Conservation (phyloP, 2,113 vertebrate species). For the Sorex fumeus region DNA sequence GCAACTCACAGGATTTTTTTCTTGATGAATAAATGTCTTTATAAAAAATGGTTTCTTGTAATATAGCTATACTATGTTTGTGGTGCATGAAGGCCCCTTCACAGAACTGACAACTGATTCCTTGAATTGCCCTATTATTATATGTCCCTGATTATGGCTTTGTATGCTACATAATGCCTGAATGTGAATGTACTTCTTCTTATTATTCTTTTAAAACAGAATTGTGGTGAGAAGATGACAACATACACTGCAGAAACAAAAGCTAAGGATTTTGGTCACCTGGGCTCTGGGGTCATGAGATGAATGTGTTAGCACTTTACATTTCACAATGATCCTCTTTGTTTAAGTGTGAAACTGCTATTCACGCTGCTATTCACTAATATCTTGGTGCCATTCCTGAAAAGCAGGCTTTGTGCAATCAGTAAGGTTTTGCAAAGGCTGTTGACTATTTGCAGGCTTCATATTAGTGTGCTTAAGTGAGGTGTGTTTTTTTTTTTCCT, state of each 20-base stretch:
- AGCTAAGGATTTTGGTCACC: slow-evolving; percentile 44
- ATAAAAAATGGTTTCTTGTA: background rate
- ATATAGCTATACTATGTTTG: background rate
- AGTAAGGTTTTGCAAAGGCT: slow-evolving; percentile 67
- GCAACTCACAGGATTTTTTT: background rate
- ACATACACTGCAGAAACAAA: slow-evolving; percentile 57
- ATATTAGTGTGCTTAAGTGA: slow-evolving; percentile 26
- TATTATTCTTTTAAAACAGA: slow-evolving; percentile 1
- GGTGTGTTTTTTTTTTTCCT: no score
- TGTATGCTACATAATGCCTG: slow-evolving; percentile 33
- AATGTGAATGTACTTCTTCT: slow-evolving; percentile 29
- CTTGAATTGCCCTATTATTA: slow-evolving; percentile 50
- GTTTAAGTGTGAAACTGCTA: slow-evolving; percentile 62
- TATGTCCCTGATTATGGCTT: background rate
- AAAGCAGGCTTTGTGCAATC: slow-evolving; percentile 16
- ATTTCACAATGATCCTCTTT: slow-evolving; percentile 65
- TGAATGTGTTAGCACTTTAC: slow-evolving; percentile 39
- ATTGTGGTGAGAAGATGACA: slow-evolving; percentile 61
- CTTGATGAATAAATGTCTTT: background rate
- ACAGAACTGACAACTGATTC: slow-evolving; percentile 36
- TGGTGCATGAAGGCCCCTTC: slow-evolving; percentile 22
- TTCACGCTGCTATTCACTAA: background rate
- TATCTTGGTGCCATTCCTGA: slow-evolving; percentile 69
- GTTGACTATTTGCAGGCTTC: slow-evolving; percentile 15
- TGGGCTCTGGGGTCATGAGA: slow-evolving; percentile 3